phyloP scores from a whole-genome alignment of 2,113 vertebrate species.

The Callorhinus ursinus region DNA sequence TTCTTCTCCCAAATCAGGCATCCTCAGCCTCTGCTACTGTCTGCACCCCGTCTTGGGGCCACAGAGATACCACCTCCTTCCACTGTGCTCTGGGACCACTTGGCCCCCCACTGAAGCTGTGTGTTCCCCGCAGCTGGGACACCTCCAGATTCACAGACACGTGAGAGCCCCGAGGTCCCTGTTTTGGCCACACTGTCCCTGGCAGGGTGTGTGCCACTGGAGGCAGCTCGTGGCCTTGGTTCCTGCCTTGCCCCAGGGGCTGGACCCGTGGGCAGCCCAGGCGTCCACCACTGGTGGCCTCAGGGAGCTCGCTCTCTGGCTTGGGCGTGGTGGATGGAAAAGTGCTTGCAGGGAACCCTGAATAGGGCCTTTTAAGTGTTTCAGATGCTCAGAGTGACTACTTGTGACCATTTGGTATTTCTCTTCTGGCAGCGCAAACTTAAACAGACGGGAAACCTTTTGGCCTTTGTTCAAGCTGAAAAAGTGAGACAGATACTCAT shows the following conservation, averaged over 20 bases:
- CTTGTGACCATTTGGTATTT: not conserved
- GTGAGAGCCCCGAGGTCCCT: not conserved
- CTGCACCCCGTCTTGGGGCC: not conserved
- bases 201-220: not conserved
- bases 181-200: not conserved
- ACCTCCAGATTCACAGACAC: not conserved
- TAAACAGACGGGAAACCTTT: not conserved
- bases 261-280: accelerated
- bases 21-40: not conserved
- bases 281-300: not conserved
- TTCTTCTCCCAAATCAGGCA: not conserved
- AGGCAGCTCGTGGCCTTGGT: not conserved
- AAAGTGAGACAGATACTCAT: not conserved
- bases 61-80: not conserved
- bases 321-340: not conserved
- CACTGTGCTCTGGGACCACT: not conserved
- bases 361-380: not conserved
- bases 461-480: not conserved
- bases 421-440: not conserved
- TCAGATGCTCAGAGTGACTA: not conserved
- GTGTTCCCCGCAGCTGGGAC: not conserved
- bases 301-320: not conserved
- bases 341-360: not conserved
- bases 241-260: too few species aligned
- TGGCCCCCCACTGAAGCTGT: too few species aligned